Conservation (phyloP, 2,888 invertebrate species). For the Schizotus pectinicornis region DNA sequence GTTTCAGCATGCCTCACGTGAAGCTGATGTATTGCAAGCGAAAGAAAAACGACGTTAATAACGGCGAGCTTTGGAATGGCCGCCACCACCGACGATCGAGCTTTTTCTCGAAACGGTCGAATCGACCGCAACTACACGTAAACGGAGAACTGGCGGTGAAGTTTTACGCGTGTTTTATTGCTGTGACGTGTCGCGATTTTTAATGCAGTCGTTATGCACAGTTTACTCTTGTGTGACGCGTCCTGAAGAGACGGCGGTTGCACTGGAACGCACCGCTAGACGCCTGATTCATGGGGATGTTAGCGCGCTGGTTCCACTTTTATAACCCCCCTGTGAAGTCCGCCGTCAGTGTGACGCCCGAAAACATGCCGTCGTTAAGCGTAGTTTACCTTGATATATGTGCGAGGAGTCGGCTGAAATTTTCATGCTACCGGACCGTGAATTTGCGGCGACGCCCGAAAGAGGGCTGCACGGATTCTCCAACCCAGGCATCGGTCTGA, state of each 20-base stretch:
- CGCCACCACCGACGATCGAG: background rate
- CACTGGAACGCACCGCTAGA: slow-evolving; percentile 43
- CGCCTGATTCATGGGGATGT: slow-evolving; percentile 42
- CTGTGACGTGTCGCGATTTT: slow-evolving; percentile 39
- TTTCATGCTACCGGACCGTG: slow-evolving; percentile 5
- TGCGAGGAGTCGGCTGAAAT: slow-evolving; percentile 8
- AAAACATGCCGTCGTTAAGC: slow-evolving; percentile 5
- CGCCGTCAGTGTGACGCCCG: slow-evolving; percentile 10
- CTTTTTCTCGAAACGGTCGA: background rate
- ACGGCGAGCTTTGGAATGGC: background rate
- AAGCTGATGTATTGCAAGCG: slow-evolving; percentile 7
- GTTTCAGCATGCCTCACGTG: slow-evolving; percentile 6
- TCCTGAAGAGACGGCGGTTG: slow-evolving; percentile 40
- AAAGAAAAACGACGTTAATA: background rate
- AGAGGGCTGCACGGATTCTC: background rate
- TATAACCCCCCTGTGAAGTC: slow-evolving; percentile 25
- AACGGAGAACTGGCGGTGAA: background rate
- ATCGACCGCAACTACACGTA: too few species aligned
- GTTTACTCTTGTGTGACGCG: slow-evolving; percentile 41
- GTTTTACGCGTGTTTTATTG: slow-evolving; percentile 39
- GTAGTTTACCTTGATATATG: slow-evolving; percentile 9
- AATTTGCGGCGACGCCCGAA: slow-evolving; percentile 2
- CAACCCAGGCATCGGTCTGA: too few species aligned
- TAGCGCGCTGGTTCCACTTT: slow-evolving; percentile 24
- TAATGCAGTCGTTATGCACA: slow-evolving; percentile 47